Evolutionary conservation across 2,888 invertebrate species (phyloP).

Genomic region (Perizoma affinitatum): DNA sequence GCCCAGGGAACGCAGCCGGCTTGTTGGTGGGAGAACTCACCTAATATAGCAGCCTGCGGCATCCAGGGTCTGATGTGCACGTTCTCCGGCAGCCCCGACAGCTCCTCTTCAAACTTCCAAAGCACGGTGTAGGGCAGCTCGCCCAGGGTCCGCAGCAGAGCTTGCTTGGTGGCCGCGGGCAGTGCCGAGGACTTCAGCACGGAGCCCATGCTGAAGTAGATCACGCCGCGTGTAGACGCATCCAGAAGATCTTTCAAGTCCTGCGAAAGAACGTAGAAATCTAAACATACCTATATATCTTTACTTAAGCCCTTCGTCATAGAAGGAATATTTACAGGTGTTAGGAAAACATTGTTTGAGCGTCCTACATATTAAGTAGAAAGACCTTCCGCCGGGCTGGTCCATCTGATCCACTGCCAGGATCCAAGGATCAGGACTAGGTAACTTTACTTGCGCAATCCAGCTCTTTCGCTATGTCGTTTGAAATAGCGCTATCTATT

Average conservation of each 20-base stretch:
- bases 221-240: slow-evolving; percentile 55
- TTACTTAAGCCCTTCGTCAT: no score
- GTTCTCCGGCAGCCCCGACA: slow-evolving; percentile 65
- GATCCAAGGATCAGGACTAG: no score
- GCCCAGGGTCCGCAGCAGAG: slow-evolving; percentile 51
- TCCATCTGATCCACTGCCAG: no score
- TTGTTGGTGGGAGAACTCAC: slow-evolving; percentile 46
- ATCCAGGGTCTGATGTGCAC: slow-evolving; percentile 77
- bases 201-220: slow-evolving; percentile 73
- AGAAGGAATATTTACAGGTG: no score
- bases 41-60: slow-evolving; percentile 79
- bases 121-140: slow-evolving; percentile 66
- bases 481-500: no score
- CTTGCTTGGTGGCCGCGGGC: slow-evolving; percentile 43
- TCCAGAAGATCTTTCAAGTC: slow-evolving; percentile 64
- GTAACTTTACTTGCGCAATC: no score
- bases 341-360: no score
- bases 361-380: no score
- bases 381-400: no score
- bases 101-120: slow-evolving; percentile 77
- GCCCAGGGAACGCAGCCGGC: no score
- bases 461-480: no score
- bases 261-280: slow-evolving; percentile 40
- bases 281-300: no score
- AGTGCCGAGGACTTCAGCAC: slow-evolving; percentile 52